Conservation (phyloP, 2,797 vertebrate genomes). For the Rhincodon typus region DNA sequence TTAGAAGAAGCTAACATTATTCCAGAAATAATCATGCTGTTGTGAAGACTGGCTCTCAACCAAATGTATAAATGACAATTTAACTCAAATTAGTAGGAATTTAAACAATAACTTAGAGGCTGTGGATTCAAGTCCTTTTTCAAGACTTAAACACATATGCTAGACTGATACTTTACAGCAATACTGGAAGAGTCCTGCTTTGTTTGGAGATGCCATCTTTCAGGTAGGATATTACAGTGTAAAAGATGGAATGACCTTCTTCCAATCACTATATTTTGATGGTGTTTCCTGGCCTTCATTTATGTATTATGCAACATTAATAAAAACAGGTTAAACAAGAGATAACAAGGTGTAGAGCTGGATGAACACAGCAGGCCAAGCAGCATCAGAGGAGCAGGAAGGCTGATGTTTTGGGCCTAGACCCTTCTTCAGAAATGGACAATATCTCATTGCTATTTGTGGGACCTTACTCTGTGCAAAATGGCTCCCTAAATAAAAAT, state of each 20-base stretch:
- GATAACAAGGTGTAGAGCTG: too few relatives aligned
- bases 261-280: neutral
- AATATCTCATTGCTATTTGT: neutral
- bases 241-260: neutral
- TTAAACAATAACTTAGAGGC: neutral
- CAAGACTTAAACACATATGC: neutral
- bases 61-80: neutral
- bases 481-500: neutral
- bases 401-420: too few relatives aligned
- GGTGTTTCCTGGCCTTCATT: neutral
- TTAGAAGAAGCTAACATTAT: neutral
- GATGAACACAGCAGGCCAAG: too few relatives aligned
- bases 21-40: neutral
- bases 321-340: neutral
- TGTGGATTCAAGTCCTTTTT: neutral
- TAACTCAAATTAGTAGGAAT: neutral
- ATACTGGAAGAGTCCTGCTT: neutral
- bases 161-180: neutral
- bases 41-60: too few relatives aligned
- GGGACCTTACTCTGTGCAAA: neutral
- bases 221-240: neutral
- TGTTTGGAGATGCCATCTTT: neutral
- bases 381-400: too few relatives aligned
- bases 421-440: too few relatives aligned
- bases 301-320: neutral